Base-by-base conservation (phyloP, 2,888 invertebrate species). In the Troides oblongomaculatus region DNA sequence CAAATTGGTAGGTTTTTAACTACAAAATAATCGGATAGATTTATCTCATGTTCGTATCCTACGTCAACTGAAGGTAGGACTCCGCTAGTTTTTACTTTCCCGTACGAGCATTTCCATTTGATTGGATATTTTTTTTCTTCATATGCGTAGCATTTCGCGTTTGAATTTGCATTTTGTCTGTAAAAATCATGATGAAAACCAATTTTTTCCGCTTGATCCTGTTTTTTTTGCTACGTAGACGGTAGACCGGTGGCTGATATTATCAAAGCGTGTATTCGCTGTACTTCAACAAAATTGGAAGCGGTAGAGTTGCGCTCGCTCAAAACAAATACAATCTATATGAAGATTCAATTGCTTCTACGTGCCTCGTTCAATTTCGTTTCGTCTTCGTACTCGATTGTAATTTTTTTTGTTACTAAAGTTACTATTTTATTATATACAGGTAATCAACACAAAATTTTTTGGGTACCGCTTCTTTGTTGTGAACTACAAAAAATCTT, bases 251-350 rank as follows among this genome's bases (percentile, higher is more conserved):
- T 59, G 25, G 60, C 14, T 21, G 46, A 53, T 61, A 66, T 62
- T 58, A 56, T 46, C 58, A 66, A 30, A 63, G 56, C 53, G 53
- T 46, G 65, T 64, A 62, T 67, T 67, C 69, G 70, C 62, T 25
- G 36, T 61, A 71, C 71, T 72, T 65, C 69, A 71, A 59, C 64
- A 69, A 68, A 60, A 68, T 68, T 71, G 72, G 64, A 65, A 64
- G 64, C 64, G 69, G 61, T 62, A 46, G 70, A 71, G 71, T 65
- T 66, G 59, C 66, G 64, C 68, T 68, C 69, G 70, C 63, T 64
- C 61, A 62, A 50, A 64, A 68, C 70, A 72, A 72, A 68, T 60
- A 68, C 69, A 69, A 74, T 70, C 67, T 71, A 70, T 72, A 73
- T 72, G 70, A 70, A 72, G 70, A 74, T 73, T 72, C 67, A 69